Evolutionary conservation across 1,140 invertebrate species (phyloP), one percentile per base, ranked within the genome.

Genomic region (Panagrolaimus sp.): DNA sequence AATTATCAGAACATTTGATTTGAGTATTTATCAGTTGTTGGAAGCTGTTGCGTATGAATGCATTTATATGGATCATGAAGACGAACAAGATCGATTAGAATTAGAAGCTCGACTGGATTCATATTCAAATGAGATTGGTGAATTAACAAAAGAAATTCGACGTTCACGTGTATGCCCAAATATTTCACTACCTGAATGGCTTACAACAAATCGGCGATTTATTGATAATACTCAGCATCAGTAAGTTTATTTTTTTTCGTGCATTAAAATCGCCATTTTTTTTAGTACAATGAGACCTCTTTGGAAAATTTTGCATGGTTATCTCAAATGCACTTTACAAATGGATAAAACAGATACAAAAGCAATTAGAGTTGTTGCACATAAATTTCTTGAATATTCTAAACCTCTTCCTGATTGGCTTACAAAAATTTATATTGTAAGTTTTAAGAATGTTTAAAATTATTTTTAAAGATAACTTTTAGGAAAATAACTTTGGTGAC

Each of bases 351-450:
- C 27, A 20, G 4, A 57, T 2, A 57, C 51, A 27, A 27, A 8
- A 27, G 20, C 51, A 5, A 25, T 57, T 27, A 14, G 51, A 9
- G 51, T 27, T 57, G 51, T 27, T 57, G n/a, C 51, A 5, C 8
- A 13, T 16, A 20, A 57, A 16, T 57, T 20, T 16, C 14, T 57
- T 27, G 27, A 57, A 20, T 57, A 57, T 13, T 11, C 9, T 57
- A 57, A 57, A 20, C 1, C 51, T 11, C 11, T 57, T 57, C 51
- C 51, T n/a, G 51, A 57, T 16, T 57, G 51, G 51, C 51, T 57
- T 27, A 16, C 9, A 11, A 13, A 20, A 5, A 1, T 27, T 11
- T 57, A 57, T 27, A 57, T n/a, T 57, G 51, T 57, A 25, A 16
- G n/a, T 57, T 57, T 23, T 57, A 20, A n/a, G 2, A 9, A 1